A percentile compares a stretch with the other conserved stretches of the same genome.
Conservation (phyloP, 2,797 vertebrate genomes). For the Monodelphis domestica region DNA sequence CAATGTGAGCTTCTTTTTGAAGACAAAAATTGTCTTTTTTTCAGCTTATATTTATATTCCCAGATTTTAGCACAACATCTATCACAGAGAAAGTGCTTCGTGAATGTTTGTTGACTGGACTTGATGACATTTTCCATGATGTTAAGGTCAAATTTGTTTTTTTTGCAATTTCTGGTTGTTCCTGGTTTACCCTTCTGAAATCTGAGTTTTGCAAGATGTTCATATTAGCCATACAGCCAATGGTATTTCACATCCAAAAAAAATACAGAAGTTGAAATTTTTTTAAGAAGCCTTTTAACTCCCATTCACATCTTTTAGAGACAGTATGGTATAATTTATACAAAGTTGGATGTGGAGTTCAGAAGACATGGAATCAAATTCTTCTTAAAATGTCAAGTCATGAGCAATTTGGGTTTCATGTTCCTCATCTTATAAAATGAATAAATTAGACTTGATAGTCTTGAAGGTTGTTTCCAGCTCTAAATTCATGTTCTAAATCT, state of each 20-base stretch:
- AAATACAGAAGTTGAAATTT: constrained; percentile 30
- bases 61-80: too few species aligned
- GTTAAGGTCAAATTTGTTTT: neutral
- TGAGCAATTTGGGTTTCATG: neutral
- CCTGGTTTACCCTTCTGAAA: neutral
- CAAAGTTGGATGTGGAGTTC: neutral
- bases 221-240: neutral
- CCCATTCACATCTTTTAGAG: neutral
- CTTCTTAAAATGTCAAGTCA: neutral
- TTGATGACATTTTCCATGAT: neutral
- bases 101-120: neutral
- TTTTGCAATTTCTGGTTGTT: neutral
- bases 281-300: neutral
- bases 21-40: neutral
- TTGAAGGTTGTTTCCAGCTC: neutral
- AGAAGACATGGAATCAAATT: neutral
- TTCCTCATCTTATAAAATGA: neutral
- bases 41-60: too few species aligned
- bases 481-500: too few species aligned
- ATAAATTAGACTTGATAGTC: neutral
- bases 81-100: neutral
- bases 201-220: constrained; percentile 17
- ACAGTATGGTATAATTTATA: neutral
- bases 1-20: neutral
- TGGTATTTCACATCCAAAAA: neutral